These are phyloP conservation scores for Cyprinodon tularosa DNA, from an alignment of 2,113 vertebrate genomes.

Conservation along the genomic window DNA sequence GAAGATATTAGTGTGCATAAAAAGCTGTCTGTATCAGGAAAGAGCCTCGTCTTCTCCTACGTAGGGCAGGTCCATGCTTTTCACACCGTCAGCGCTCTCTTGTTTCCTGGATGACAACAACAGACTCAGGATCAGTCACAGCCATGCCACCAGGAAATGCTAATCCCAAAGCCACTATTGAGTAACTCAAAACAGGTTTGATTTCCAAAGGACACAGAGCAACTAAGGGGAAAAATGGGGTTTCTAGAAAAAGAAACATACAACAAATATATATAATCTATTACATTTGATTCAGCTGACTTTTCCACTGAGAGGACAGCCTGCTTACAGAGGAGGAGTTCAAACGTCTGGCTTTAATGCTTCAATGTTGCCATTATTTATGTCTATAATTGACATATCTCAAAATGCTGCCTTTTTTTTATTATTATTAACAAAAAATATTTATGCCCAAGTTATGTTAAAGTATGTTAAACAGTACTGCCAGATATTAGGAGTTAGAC, in stretches of 20 bases:
- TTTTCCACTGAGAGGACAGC: background rate
- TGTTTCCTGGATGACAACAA: constrained; percentile 85
- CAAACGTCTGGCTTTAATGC: background rate
- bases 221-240: background rate
- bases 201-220: constrained; percentile 3
- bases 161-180: constrained; percentile 18
- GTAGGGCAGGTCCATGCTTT: constrained; percentile 83
- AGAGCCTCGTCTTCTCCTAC: constrained; percentile 88
- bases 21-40: constrained; percentile 79
- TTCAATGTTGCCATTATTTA: background rate
- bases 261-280: background rate
- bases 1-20: constrained; percentile 20
- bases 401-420: too few relatives aligned
- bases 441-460: background rate
- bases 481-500: background rate
- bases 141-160: background rate
- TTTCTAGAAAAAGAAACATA: background rate
- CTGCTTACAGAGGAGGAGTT: background rate
- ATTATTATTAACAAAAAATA: background rate
- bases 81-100: constrained; percentile 86
- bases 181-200: constrained; percentile 1
- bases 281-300: background rate
- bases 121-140: constrained; percentile 14
- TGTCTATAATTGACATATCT: too few relatives aligned
- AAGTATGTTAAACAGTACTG: background rate